Base-by-base conservation (phyloP, 2,113 vertebrate genomes). In the Otis tarda region DNA sequence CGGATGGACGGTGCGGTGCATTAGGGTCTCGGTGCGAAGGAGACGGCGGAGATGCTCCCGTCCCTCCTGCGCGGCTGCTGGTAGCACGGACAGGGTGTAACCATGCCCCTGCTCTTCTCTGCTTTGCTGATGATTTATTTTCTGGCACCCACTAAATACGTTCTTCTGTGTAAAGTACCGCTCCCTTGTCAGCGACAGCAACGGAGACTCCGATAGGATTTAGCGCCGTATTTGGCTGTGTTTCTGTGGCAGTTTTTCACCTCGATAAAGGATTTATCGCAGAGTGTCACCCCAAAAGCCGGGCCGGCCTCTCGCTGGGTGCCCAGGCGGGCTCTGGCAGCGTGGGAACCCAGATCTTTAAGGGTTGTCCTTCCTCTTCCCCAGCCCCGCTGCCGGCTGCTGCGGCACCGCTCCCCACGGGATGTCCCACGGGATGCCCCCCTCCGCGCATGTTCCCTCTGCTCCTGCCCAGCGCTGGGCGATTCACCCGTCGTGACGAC, bases 151-250 rank as follows among this genome's bases (percentile, higher is more conserved):
- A 11, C 4, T 25, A 25, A 43, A 13, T 6, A 14, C 0, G 1
- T 43, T 55, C 4, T 22, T 47, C 33, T 28, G 4, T 23, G 15
- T 35, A 17, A 78, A 69, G 3, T 15, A 5, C 41, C 1, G 0
- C 59, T 84, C 24, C 28, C 70, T 85, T 55, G 47, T 60, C 75
- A 43, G 35, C 49, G 41, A 16, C 15, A 8, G 39, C 1, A 56
- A 6, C 49, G 6, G 3, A 90, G 68, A 16, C 25, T 14, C 33
- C 19, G 37, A 12, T 5, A 21, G 25, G 14, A 18, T 18, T 1
- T 3, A 7, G 10, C 0, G 0, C 1, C 0, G 2, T 20, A 3
- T 67, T 47, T 47, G 52, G 2, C 41, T 68, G 37, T 20, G 27
- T 57, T 53, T 63, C 33, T 22, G 19, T 2, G 1, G 9, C 23